A percentile compares a stretch with the other conserved stretches of the same genome.
These are phyloP conservation scores for Prochilodus magdalenae DNA, from an alignment of 2,113 vertebrate species.

Conservation along the genomic window DNA sequence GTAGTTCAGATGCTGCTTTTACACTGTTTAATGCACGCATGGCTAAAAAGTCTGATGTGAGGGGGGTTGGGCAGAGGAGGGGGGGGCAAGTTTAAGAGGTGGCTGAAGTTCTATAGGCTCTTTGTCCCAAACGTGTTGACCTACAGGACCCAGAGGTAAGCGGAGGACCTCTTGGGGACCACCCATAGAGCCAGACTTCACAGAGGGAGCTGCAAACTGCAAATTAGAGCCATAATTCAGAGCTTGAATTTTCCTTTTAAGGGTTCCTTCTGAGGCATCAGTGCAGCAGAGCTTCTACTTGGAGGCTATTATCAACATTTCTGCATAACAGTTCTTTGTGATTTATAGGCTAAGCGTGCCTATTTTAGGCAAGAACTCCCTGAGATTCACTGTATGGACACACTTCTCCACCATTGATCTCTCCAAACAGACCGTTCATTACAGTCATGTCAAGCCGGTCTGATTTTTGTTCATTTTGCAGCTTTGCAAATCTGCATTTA, in stretches of 20 bases:
- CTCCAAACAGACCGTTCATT: background rate
- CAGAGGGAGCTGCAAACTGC: slow-evolving; percentile 32
- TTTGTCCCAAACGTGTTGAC: slow-evolving; percentile 71
- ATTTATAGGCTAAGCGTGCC: background rate
- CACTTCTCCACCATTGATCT: no score
- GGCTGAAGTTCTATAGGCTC: slow-evolving; percentile 52
- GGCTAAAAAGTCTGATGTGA: background rate
- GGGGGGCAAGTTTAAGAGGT: slow-evolving; percentile 46
- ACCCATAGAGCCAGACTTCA: slow-evolving; percentile 66
- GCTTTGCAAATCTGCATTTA: background rate
- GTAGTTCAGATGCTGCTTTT: background rate
- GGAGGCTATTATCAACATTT: background rate
- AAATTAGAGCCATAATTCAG: background rate
- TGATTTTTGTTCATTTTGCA: background rate
- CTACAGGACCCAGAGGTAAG: slow-evolving; percentile 71
- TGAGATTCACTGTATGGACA: background rate
- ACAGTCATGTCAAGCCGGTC: background rate
- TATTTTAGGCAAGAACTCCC: no score
- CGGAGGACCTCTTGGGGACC: slow-evolving; percentile 65
- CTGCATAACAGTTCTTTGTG: background rate
- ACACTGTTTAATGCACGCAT: background rate
- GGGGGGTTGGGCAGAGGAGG: background rate
- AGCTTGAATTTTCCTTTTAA: background rate
- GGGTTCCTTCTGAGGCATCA: background rate
- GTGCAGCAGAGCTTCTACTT: background rate